Conservation (phyloP, 2,888 invertebrate genomes). For the Noctua pronuba region DNA sequence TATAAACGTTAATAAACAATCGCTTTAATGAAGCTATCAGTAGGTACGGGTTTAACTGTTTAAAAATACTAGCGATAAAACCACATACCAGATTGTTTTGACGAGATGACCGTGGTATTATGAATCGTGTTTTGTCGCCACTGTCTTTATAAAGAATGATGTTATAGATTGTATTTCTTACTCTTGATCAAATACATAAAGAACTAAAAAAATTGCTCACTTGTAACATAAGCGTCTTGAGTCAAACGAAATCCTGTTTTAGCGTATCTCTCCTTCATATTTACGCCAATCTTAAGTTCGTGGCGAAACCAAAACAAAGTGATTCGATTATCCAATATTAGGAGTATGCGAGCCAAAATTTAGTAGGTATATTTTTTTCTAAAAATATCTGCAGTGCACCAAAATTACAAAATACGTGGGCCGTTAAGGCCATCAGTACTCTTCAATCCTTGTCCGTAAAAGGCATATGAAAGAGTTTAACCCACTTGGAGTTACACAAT, state of each 20-base stretch:
- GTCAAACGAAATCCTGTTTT: neutral
- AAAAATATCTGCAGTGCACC: slow-evolving; percentile 8
- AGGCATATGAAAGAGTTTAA: slow-evolving; percentile 58
- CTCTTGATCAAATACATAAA: neutral
- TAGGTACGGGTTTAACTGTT: neutral
- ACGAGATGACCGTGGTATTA: neutral
- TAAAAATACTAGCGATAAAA: slow-evolving; percentile 8
- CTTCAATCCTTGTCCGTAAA: slow-evolving; percentile 53
- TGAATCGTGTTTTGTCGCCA: neutral
- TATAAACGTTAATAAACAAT: slow-evolving; percentile 14
- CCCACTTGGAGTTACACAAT: slow-evolving; percentile 58
- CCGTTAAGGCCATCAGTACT: slow-evolving; percentile 38
- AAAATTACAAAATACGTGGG: slow-evolving; percentile 36
- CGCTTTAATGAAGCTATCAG: slow-evolving; percentile 7
- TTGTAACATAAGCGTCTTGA: neutral
- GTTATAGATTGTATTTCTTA: neutral
- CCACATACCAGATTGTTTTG: neutral
- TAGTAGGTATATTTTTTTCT: neutral
- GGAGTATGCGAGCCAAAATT: slow-evolving; percentile 2
- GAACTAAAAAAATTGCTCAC: neutral
- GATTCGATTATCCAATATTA: too few species aligned
- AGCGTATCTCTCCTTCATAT: slow-evolving; percentile 1
- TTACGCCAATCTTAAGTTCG: neutral
- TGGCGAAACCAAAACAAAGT: slow-evolving; percentile 21
- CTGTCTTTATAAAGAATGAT: neutral